Evolutionary conservation across 2,797 vertebrate species (phyloP), one percentile per base, ranked within the genome.

Genomic region (Acipenser transmontanus): DNA sequence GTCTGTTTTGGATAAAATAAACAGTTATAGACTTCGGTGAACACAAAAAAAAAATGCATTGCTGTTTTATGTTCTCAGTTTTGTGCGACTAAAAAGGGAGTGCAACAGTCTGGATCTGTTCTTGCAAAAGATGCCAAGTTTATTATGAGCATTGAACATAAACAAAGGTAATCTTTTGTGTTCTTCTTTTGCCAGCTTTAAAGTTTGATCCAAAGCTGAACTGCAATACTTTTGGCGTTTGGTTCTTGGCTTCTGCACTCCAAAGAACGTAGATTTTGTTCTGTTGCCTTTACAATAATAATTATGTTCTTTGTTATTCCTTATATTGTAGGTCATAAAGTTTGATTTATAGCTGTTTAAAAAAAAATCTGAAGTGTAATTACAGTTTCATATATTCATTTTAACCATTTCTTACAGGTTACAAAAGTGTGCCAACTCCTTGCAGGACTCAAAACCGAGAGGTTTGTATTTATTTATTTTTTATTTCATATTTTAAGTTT

Each of bases 71-170:
- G 52, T 77, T 77, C 82, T 62, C 74, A 99, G 97, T 98, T 99
- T 84, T 99, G 97, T 89, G 93, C 96, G 59, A 99, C 96, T 62
- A 94, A 95, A 75, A 99, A 97, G 91, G 95, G 96, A 82, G 93
- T 89, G 62, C 97, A 99, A 75, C 95, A 98, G 74, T 92, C 95
- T 1, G 95, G 96, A 74, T 80, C 90, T 73, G 85, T 98, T 80
- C 84, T 99, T 73, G 90, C 92, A 67, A 98, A 98, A 82, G 94
- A 98, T 74, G 91, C 93, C 69, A 92, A 90, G 68, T 98, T 99
- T 84, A 82, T 93, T 20, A 88, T 99, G 87, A 89, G 80, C 66
- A 4, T 80, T 50, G 93, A 96, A 72, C 97, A 99, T 83, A 97
- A 94, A 82, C 90, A 96, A 81, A 93, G 95, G 97, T 94, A 87